Conservation (phyloP, 1,140 invertebrate species). For the Drosophila rufa region DNA sequence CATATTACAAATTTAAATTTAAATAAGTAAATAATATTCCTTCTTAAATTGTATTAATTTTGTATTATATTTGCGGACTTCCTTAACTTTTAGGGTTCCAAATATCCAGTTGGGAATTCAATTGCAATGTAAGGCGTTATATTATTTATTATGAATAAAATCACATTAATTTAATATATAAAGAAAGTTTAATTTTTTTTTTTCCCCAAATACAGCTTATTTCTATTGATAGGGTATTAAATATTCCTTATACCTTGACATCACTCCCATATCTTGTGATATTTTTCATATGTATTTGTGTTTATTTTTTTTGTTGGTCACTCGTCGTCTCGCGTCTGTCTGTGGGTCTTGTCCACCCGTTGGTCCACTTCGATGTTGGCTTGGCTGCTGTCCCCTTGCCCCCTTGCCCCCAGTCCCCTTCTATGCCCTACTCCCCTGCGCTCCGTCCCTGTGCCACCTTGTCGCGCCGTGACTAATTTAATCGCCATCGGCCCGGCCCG, state of each 20-base stretch:
- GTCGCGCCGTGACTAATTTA: constrained; percentile 67
- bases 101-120: background rate
- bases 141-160: no score
- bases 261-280: background rate
- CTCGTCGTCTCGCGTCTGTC: constrained; percentile 53
- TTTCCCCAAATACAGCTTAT: background rate
- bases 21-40: background rate
- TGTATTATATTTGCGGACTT: background rate
- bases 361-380: constrained; percentile 74
- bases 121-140: no score
- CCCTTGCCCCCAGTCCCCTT: background rate
- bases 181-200: no score
- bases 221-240: background rate
- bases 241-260: background rate
- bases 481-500: constrained; percentile 59
- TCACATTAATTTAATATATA: no score
- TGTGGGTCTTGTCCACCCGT: constrained; percentile 51
- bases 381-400: constrained; percentile 28
- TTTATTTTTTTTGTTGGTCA: constrained; percentile 40
- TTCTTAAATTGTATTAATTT: background rate
- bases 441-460: background rate
- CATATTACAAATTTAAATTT: background rate
- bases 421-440: background rate
- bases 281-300: constrained; percentile 20
- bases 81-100: no score